Percentiles rank a stretch among this genome's conserved stretches.
phyloP scores from a whole-genome alignment of 2,888 invertebrate genomes.

The Heliconius ethilla region DNA sequence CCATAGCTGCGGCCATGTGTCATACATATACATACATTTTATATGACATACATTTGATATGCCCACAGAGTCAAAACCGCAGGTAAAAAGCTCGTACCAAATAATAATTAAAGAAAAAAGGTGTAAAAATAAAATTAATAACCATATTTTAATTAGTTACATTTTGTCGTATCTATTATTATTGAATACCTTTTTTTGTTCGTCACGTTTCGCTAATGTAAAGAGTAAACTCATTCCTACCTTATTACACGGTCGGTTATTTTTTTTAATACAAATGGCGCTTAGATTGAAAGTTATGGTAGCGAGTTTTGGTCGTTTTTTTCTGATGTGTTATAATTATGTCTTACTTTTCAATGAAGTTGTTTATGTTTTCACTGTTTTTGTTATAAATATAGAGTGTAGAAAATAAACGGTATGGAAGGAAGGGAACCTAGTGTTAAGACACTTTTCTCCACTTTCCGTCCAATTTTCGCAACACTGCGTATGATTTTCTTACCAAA shows the following conservation, averaged over 20 bases:
- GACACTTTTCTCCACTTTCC: too few species aligned
- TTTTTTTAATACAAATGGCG: constrained; percentile 36
- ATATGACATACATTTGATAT: too few species aligned
- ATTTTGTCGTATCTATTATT: constrained; percentile 11
- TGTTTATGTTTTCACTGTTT: neutral
- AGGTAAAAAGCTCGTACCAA: neutral
- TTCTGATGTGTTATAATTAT: neutral
- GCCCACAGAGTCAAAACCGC: too few species aligned
- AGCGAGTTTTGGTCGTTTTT: constrained; percentile 14
- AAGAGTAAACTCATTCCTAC: constrained; percentile 48
- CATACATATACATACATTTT: too few species aligned
- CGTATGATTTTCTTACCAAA: too few species aligned
- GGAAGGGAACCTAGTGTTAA: too few species aligned
- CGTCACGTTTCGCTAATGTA: constrained; percentile 42
- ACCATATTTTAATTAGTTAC: constrained; percentile 5
- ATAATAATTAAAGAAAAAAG: neutral
- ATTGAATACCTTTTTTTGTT: constrained; percentile 20
- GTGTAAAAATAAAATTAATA: constrained; percentile 24
- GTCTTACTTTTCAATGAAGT: neutral
- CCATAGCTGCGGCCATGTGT: too few species aligned
- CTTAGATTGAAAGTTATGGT: constrained; percentile 29
- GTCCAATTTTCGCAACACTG: too few species aligned
- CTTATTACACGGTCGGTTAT: constrained; percentile 48
- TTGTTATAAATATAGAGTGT: neutral
- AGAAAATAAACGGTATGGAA: too few species aligned